Evolutionary conservation across 2,888 invertebrate genomes (phyloP), one percentile per base, ranked within the genome.

Genomic region (Agapostemon virescens): DNA sequence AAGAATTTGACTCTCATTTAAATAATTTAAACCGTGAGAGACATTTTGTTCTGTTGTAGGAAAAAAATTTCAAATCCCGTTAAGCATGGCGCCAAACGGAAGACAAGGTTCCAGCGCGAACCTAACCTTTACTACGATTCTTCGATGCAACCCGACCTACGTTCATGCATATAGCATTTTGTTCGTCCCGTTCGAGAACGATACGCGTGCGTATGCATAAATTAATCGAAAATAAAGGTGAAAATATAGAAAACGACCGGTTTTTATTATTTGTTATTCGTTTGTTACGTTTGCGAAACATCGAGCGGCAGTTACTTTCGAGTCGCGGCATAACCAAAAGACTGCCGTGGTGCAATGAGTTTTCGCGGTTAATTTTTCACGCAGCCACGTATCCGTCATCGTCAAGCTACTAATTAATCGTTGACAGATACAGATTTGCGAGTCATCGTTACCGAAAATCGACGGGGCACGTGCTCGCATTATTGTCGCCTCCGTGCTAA

Each of bases 111-210:
- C 20, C 13, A 17, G 26, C 30, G 23, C 2, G 23, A 40, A 81
- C 72, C 63, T 81, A 82, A 82, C 82, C 82, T 77, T 23, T 23
- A 23, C 13, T 67, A 6, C 20, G 30, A 64, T 11, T 20, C 9
- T 7, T 33, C 13, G 9, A 58, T 33, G 38, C 17, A 70, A 55
- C 26, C 40, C 61, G 11, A 2, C 20, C 15, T 69, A 20, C 36
- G 49, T 55, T 38, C 33, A 0, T 26, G 33, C 23, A 40, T 52
- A 33, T 20, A 58, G 17, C 23, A 42, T 26, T 15, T 68, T 70
- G 17, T 61, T 49, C 66, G 58, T 73, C 30, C 42, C 2, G 15
- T 49, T 49, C 26, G 13, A n/a, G 42, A 2, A 17, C 55, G 55
- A 58, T 17, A 61, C 15, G 20, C 15, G 23, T 5, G 5, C 6